Percentiles rank a stretch among this genome's conserved stretches.
phyloP scores from a whole-genome alignment of 2,888 invertebrate genomes.

The Volucella inflata region DNA sequence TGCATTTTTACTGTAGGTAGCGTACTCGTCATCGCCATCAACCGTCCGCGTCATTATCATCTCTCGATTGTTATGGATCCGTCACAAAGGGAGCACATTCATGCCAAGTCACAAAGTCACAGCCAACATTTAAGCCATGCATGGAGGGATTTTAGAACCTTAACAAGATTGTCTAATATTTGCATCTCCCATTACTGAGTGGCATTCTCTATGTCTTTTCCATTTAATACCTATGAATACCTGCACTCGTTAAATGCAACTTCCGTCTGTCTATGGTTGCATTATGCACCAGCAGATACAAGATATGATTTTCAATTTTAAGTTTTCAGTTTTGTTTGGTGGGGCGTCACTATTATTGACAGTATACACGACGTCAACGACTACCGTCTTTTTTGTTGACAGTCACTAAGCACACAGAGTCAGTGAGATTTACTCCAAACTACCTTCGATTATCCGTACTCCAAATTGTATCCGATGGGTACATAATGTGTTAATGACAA shows the following conservation, averaged over 20 bases:
- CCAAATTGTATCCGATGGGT: conserved; percentile 20
- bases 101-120: conserved; percentile 14
- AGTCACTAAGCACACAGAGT: not conserved
- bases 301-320: conserved; percentile 10
- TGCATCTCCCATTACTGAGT: conserved; percentile 53
- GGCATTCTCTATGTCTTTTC: conserved; percentile 21
- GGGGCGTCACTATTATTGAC: conserved; percentile 64
- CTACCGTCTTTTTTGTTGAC: conserved; percentile 50
- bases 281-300: conserved; percentile 1
- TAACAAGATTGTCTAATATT: conserved; percentile 71
- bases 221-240: not conserved
- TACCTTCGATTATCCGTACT: not conserved
- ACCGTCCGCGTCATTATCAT: conserved; percentile 52
- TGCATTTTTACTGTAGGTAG: conserved; percentile 61
- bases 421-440: not conserved
- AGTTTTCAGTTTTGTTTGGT: conserved; percentile 30
- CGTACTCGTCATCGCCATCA: conserved; percentile 33
- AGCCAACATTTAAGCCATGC: conserved; percentile 31
- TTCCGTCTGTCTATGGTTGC: conserved; percentile 49
- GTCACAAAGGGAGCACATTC: conserved; percentile 73
- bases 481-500: conserved; percentile 58
- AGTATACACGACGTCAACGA: conserved; percentile 22
- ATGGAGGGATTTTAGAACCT: conserved; percentile 49
- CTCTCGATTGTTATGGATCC: conserved; percentile 66
- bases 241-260: conserved; percentile 38